Base-by-base conservation (phyloP, 2,113 vertebrate genomes). In the Hippoglossus stenolepis region DNA sequence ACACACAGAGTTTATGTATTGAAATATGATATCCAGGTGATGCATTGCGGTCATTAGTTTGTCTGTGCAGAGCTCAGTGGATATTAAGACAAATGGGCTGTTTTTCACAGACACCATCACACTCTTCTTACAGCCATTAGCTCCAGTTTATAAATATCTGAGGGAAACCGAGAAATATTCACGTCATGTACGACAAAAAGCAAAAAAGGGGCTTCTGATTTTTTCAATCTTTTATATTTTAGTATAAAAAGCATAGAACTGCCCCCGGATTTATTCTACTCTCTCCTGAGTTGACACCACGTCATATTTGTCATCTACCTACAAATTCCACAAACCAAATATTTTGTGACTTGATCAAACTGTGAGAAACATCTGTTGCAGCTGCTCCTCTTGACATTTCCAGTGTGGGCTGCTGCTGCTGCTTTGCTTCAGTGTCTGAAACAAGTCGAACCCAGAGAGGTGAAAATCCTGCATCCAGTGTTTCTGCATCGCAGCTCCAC, bases 11-110 rank as follows among this genome's bases (percentile, higher is more conserved):
- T 62, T 31, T 28, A 69, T 80, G 92, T 86, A 87, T 61, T 73
- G 85, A 90, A 93, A 91, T 63, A 54, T 79, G 91, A 86, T 75
- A 76, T 86, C 23, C 65, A 82, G 76, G 84, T 91, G 89, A 91
- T 91, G 80, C 80, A 90, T 91, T 84, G 73, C 65, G 77, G 84
- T 88, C 87, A 89, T 91, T 92, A 90, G 73, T 62, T 49, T 80
- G 85, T 77, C 84, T 85, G 64, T 79, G 77, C 77, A 72, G 70
- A 83, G 75, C 72, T 15, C 58, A 35, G 65, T 45, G 53, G 66
- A 83, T 85, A 89, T 89, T 79, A 86, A 85, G 87, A 89, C 62
- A 79, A 75, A 91, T 90, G 63, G 72, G 24, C 58, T 56, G 57
- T 56, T 85, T 80, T 65, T 45, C 67, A 64, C 43, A 75, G 45